Conservation (phyloP, 2,888 invertebrate genomes). For the Bembecia ichneumoniformis region DNA sequence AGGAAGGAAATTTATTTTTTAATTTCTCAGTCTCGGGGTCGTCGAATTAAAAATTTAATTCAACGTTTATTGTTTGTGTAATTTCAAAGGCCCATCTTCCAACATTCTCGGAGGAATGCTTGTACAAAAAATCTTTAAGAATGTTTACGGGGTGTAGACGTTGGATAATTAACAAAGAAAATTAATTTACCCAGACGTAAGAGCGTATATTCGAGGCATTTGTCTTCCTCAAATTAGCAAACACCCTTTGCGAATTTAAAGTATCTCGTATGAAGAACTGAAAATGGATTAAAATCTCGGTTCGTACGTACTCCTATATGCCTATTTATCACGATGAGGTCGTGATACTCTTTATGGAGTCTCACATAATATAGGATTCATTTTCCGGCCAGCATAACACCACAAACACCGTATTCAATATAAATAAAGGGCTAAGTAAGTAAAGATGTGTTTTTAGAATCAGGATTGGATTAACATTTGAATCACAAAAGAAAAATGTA, state of each 20-base stretch:
- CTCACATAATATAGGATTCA: too few species aligned
- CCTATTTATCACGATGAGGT: too few species aligned
- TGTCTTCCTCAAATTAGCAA: neutral
- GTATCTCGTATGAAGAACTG: too few species aligned
- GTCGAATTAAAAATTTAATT: slow-evolving; percentile 49
- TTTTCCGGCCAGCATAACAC: too few species aligned
- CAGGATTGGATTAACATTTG: too few species aligned
- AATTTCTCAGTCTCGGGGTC: slow-evolving; percentile 45
- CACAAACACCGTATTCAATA: too few species aligned
- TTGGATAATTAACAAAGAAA: neutral
- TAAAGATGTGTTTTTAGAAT: too few species aligned
- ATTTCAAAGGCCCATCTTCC: slow-evolving; percentile 24
- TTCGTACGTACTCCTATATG: too few species aligned
- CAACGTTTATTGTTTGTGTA: slow-evolving; percentile 35
- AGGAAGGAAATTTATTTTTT: slow-evolving; percentile 54
- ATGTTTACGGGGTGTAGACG: neutral
- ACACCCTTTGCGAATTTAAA: neutral
- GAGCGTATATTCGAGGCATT: neutral
- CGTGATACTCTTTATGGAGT: too few species aligned
- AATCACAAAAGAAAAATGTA: too few species aligned
- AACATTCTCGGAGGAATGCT: neutral
- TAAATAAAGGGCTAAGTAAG: too few species aligned
- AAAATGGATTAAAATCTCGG: too few species aligned
- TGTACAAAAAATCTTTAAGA: neutral
- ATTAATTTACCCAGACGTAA: neutral